Conservation (phyloP, 2,888 invertebrate genomes). For the Cheilosia pagana region DNA sequence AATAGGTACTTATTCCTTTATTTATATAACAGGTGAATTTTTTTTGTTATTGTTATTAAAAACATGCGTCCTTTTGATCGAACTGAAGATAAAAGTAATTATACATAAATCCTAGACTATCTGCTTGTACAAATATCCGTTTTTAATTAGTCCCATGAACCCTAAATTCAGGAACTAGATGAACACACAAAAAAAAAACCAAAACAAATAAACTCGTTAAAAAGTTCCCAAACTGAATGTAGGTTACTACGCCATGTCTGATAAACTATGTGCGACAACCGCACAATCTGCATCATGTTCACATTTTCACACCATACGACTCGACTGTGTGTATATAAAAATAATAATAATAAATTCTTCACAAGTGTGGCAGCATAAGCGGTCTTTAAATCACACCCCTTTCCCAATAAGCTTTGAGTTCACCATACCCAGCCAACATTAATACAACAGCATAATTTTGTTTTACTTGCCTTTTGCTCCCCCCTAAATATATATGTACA, state of each 20-base stretch:
- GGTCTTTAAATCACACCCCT: slow-evolving; percentile 41
- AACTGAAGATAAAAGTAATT: too few species aligned
- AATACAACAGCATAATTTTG: slow-evolving; percentile 31
- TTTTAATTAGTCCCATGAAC: too few species aligned
- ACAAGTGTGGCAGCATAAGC: slow-evolving; percentile 36
- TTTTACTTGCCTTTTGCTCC: not conserved
- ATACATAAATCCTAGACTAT: too few species aligned
- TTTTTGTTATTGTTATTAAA: too few species aligned
- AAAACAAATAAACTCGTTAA: slow-evolving; percentile 17
- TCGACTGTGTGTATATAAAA: not conserved
- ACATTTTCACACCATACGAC: slow-evolving; percentile 26
- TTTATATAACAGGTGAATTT: too few species aligned
- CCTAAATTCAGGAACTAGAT: not conserved
- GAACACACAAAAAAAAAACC: not conserved
- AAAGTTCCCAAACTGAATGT: slow-evolving; percentile 34
- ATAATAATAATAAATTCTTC: slow-evolving; percentile 14
- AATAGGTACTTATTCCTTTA: too few species aligned
- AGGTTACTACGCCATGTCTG: slow-evolving; percentile 46
- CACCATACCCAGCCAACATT: slow-evolving; percentile 19
- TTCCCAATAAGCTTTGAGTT: slow-evolving; percentile 49
- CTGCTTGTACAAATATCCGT: too few species aligned
- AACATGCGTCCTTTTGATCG: too few species aligned
- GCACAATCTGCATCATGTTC: slow-evolving; percentile 39
- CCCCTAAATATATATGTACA: not conserved
- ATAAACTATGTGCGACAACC: slow-evolving; percentile 37